Evolutionary conservation across 2,888 invertebrate genomes (phyloP).

Genomic region (Orthonychiurus folsomi): DNA sequence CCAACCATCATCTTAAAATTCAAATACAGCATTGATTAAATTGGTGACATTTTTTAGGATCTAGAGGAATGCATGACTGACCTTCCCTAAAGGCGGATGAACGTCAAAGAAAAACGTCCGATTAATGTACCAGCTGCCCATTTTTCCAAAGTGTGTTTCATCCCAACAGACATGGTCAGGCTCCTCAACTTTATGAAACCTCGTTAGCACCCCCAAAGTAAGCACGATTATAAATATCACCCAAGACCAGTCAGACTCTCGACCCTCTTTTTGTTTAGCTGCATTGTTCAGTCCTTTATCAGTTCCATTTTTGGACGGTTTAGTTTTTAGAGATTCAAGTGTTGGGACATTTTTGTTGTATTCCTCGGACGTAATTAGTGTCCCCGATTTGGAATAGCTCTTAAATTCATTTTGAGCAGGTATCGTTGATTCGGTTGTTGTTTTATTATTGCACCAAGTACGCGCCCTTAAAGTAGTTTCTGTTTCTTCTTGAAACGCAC

Average conservation of each 20-base stretch:
- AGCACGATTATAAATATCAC: constrained; percentile 56
- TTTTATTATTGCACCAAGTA: too few relatives aligned
- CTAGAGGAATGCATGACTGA: constrained; percentile 44
- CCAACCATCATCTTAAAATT: constrained; percentile 81
- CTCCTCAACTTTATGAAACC: constrained; percentile 80
- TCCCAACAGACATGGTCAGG: constrained; percentile 97
- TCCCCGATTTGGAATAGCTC: background rate
- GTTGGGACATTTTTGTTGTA: constrained; percentile 12
- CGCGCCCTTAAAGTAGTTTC: too few relatives aligned
- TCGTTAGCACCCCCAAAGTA: constrained; percentile 59
- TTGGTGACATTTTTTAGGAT: background rate
- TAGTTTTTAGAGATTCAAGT: constrained; percentile 13
- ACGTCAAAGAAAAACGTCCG: constrained; percentile 97
- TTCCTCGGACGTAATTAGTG: background rate
- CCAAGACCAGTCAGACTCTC: constrained; percentile 52
- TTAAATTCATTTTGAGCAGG: constrained; percentile 1
- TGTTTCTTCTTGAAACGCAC: too few relatives aligned
- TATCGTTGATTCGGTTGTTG: background rate
- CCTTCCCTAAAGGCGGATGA: constrained; percentile 94
- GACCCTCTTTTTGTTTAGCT: background rate
- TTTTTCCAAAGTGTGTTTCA: constrained; percentile 98
- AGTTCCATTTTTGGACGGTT: constrained; percentile 15
- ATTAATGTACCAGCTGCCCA: constrained; percentile 97
- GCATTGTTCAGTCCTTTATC: background rate
- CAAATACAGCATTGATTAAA: constrained; percentile 3